These are phyloP conservation scores for Uromys caudimaculatus DNA, from an alignment of 2,797 vertebrate genomes.

Conservation along the genomic window DNA sequence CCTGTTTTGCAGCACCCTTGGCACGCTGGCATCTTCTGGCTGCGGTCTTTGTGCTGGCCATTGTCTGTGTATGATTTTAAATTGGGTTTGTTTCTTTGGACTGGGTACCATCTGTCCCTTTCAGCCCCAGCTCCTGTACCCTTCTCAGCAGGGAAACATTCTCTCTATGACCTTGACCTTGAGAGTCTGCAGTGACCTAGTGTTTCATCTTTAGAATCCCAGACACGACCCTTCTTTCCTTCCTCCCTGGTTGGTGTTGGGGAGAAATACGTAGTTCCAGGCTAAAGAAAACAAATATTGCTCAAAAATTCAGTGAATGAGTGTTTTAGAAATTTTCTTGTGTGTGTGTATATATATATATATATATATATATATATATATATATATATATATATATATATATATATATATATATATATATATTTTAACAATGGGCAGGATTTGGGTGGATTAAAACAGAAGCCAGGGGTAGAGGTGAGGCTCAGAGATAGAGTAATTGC, in stretches of 20 bases:
- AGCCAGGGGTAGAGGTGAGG: background rate
- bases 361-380: too few relatives aligned
- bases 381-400: too few relatives aligned
- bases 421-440: too few relatives aligned
- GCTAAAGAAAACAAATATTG: background rate
- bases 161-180: background rate
- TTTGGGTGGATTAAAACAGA: background rate
- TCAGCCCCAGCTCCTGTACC: background rate
- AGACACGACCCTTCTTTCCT: background rate
- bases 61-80: background rate
- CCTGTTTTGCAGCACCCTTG: accelerated
- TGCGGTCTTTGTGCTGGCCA: background rate
- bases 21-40: background rate
- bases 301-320: background rate
- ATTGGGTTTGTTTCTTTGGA: background rate
- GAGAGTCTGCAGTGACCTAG: background rate
- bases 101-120: background rate
- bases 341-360: too few relatives aligned
- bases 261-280: background rate
- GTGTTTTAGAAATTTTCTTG: background rate
- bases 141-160: background rate
- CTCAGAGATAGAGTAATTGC: background rate
- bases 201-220: background rate
- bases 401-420: too few relatives aligned
- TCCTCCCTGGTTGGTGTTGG: background rate